phyloP scores from a whole-genome alignment of 2,797 vertebrate species.

The Phalanger gymnotis region DNA sequence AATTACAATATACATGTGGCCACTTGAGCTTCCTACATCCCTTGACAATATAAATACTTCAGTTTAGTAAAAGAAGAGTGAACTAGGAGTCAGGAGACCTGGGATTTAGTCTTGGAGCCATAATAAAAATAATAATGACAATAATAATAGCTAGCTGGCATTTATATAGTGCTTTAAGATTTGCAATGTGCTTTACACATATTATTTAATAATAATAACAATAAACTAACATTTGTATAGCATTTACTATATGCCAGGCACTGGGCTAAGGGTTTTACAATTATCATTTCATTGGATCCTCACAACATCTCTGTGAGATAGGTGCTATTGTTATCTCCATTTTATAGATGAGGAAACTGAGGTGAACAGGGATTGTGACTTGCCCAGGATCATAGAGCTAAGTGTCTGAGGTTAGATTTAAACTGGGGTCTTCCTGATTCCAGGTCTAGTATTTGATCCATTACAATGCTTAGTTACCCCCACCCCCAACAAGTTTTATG shows the following conservation, averaged over 20 bases:
- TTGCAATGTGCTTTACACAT: neutral
- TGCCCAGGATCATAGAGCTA: neutral
- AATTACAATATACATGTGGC: neutral
- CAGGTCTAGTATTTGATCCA: neutral
- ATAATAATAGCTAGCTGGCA: neutral
- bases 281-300: neutral
- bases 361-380: neutral
- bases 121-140: neutral
- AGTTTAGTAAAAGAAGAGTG: neutral
- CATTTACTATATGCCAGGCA: neutral
- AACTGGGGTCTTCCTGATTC: neutral
- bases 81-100: neutral
- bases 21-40: neutral
- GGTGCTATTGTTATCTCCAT: neutral
- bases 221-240: neutral
- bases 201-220: neutral
- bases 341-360: neutral
- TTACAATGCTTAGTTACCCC: neutral
- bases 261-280: neutral
- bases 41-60: neutral
- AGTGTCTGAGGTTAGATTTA: neutral
- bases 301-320: neutral
- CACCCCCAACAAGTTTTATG: neutral
- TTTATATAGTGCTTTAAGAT: neutral
- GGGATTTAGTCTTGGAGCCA: neutral